Evolutionary conservation across 2,797 vertebrate species (phyloP), one percentile per base, ranked within the genome.

Genomic region (Valencia hispanica): DNA sequence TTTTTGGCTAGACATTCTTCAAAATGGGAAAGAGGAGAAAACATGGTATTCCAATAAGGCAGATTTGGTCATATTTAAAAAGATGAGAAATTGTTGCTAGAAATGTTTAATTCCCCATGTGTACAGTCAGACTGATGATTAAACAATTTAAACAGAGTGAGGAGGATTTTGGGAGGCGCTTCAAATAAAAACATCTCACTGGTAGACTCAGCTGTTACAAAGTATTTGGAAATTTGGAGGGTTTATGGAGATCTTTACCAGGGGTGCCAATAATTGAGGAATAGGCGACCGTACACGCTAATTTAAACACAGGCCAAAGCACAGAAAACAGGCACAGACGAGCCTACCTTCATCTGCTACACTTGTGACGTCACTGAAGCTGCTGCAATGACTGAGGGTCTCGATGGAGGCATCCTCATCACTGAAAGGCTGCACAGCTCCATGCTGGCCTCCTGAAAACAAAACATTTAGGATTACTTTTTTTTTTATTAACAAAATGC

Each of bases 371-470:
- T 99, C 98, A 75, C 98, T 99, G 90, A 96, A 97, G 87, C 97
- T 98, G 95, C 98, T 99, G 95, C 97, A 98, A 91, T 97, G 97
- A 93, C 98, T 99, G 96, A 99, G 97, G 72, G 97, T 99, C 95
- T 99, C 98, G 81, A 98, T 95, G 9, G 98, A 99, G 75, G 96
- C 97, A 69, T 99, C 98, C 94, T 99, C 98, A 85, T 99, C 98
- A 86, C 98, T 99, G 92, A 98, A 99, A 85, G 97, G 96, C 79
- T 98, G 98, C 93, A 97, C 95, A 55, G 95, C 95, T 90, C 96
- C 96, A 81, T 97, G 96, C 86, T 97, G 97, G 83, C 96, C 96
- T 91, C 97, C 98, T 98, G 68, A 32, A 73, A 27, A 47, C 4
- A 43, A 50, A 15, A 32, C 0, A 73, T 5, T 47, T 20, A 22